Evolutionary conservation across 2,888 invertebrate genomes (phyloP).

Genomic region (Eupithecia exiguata): DNA sequence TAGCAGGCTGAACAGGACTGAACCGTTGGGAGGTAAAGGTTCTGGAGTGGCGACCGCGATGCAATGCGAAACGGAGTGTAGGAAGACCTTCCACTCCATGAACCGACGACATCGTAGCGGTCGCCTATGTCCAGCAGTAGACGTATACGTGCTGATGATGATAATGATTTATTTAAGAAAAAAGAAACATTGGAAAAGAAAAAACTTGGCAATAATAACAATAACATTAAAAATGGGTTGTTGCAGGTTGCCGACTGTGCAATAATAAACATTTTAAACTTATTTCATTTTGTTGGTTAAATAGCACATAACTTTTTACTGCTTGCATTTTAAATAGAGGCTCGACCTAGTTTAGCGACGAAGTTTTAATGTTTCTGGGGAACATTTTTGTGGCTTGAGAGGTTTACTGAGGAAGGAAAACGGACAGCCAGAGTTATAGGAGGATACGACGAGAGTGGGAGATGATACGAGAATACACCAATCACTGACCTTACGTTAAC

Average conservation of each 20-base stretch:
- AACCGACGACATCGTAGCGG: too few relatives aligned
- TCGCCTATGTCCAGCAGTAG: too few relatives aligned
- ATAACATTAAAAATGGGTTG: background rate
- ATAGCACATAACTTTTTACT: conserved; percentile 7
- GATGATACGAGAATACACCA: background rate
- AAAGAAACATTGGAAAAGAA: background rate
- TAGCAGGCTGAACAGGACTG: too few relatives aligned
- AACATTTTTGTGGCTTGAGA: conserved; percentile 9
- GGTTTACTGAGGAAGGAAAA: background rate
- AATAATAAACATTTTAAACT: background rate
- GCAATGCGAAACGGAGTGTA: too few relatives aligned
- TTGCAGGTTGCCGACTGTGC: background rate
- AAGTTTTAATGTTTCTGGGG: conserved; percentile 5
- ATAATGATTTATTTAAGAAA: too few relatives aligned
- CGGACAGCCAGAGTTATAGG: background rate
- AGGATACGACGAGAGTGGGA: background rate
- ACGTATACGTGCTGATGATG: too few relatives aligned
- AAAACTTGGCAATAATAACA: background rate
- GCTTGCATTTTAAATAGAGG: conserved; percentile 13
- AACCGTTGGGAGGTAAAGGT: too few relatives aligned
- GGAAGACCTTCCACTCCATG: too few relatives aligned
- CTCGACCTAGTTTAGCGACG: background rate
- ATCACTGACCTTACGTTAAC: background rate
- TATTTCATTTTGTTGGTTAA: conserved; percentile 14
- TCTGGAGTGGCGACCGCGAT: too few relatives aligned